Conservation (phyloP, 1,140 invertebrate species). For the Ceratosolen solmsi region DNA sequence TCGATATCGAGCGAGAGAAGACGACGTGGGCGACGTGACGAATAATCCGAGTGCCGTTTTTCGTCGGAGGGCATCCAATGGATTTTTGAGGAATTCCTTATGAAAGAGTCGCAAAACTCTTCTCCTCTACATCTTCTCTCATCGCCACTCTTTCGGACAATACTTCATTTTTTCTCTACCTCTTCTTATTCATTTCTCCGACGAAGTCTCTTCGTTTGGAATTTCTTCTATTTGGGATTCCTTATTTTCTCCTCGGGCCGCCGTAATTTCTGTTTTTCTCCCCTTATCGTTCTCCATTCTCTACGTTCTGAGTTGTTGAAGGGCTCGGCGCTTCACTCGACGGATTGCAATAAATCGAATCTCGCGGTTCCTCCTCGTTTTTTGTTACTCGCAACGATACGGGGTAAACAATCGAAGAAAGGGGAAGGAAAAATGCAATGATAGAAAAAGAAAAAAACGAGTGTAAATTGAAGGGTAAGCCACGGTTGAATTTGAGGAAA, state of each 20-base stretch:
- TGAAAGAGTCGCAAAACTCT: neutral
- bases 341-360: conserved; percentile 48
- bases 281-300: neutral
- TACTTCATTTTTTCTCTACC: conserved; percentile 12
- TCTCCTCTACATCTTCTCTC: neutral
- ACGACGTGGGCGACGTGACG: conserved; percentile 13
- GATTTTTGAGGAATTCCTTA: conserved; percentile 37
- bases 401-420: neutral
- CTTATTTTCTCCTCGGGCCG: neutral
- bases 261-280: neutral
- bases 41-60: neutral
- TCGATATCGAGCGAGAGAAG: conserved; percentile 32
- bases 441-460: conserved; percentile 27
- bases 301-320: neutral
- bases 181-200: neutral
- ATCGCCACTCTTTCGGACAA: neutral
- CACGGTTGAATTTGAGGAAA: neutral
- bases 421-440: conserved; percentile 32
- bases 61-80: neutral
- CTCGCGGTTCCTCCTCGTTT: neutral
- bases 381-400: conserved; percentile 15
- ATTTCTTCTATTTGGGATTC: neutral
- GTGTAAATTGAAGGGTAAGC: neutral
- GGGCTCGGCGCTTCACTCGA: conserved; percentile 13
- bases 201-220: neutral